Base-by-base conservation (phyloP, 2,797 vertebrate genomes). In the Eulemur albifrons region DNA sequence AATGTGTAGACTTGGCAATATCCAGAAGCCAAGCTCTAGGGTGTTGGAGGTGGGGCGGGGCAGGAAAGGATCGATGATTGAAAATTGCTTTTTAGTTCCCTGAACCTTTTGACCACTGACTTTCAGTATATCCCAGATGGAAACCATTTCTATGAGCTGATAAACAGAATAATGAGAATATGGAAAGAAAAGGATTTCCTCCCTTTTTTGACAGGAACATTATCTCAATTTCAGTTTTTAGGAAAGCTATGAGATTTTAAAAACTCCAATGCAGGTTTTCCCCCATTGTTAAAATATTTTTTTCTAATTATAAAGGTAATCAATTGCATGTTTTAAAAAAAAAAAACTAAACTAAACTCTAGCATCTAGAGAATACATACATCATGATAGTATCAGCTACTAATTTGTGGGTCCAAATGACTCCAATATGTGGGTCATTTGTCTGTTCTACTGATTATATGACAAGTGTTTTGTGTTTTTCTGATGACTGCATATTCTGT, bases 271-370 rank as follows among this genome's bases (percentile, higher is more conserved):
- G 30, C 43, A 69, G 30, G 10, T 43, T 69, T 93, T 85, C 38
- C 17, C 70, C 23, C 45, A 32, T 52, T 85, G 15, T 93, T 86
- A 96, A 87, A 96, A 73, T 88, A 48, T 40, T 45, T 92, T 40
- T 88, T 93, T 72, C 67, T 93, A 93, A 96, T 86, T 82, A 48
- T 80, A 43, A 83, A 92, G 30, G 18, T 88, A 77, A 73, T 96
- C n/a, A 70, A 38, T 40, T 72, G 35, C 43, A 80, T 57, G 20
- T 73, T 48, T 86, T 67, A 54, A 57, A 27, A 57, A 43, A 6
- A 76, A 45, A 45, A 43, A 43, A 43, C 43, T 40, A 40, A 89
- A 57, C 21, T 72, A 59, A 88, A 59, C 27, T 88, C 50, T 52
- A 61, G 70, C 18, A 85, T 65, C 23, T 63, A 88, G 40, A 92